A percentile compares a stretch with the other conserved stretches of the same genome.
Conservation (phyloP, 2,113 vertebrate genomes). For the Neogobius melanostomus region DNA sequence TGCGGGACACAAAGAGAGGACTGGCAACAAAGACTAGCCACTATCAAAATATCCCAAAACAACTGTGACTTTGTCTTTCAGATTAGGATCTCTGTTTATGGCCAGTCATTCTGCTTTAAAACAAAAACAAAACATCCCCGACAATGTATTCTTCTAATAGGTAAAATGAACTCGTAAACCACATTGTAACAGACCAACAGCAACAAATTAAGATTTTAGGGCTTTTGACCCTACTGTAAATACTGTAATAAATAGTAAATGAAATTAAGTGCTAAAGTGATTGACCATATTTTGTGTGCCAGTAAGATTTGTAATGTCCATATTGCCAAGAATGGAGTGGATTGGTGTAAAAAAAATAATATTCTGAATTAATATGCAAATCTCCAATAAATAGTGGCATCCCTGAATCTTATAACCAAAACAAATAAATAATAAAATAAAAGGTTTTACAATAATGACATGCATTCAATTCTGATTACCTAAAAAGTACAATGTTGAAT, state of each 20-base stretch:
- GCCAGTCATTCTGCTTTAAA: conserved; percentile 34
- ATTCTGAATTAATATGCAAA: too few relatives aligned
- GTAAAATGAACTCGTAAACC: neutral
- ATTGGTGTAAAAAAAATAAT: neutral
- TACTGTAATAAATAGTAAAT: neutral
- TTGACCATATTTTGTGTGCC: neutral
- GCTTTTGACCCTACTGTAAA: conserved; percentile 13
- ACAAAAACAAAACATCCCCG: neutral
- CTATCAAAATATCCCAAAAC: conserved; percentile 16
- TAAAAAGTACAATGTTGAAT: too few relatives aligned
- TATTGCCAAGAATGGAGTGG: neutral
- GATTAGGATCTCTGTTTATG: conserved; percentile 33
- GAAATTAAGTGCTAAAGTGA: neutral
- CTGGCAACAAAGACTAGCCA: conserved; percentile 32
- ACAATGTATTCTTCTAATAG: conserved; percentile 8
- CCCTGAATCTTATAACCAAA: too few relatives aligned
- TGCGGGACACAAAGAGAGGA: conserved; percentile 32
- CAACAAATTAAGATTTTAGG: conserved; percentile 8
- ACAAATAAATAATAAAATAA: too few relatives aligned
- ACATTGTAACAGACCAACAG: neutral
- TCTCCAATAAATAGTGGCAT: too few relatives aligned
- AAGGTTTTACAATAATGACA: too few relatives aligned
- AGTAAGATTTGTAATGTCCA: neutral
- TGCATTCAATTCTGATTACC: too few relatives aligned
- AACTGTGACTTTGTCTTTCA: conserved; percentile 24